A percentile compares a stretch with the other conserved stretches of the same genome.
These are phyloP conservation scores for Spisula subtruncata DNA, from an alignment of 2,888 invertebrate genomes.

Conservation along the genomic window DNA sequence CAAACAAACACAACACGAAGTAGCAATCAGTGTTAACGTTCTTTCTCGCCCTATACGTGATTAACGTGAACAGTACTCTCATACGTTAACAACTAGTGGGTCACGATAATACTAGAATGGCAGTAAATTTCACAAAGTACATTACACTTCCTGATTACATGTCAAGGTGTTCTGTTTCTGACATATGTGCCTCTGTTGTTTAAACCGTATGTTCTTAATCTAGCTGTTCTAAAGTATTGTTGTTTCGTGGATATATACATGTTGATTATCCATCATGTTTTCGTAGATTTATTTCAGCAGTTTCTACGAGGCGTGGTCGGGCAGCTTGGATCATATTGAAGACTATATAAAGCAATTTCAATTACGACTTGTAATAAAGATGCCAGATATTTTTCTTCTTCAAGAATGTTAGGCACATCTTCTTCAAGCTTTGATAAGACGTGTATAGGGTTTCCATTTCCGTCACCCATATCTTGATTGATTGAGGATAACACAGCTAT, in stretches of 20 bases:
- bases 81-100: no score
- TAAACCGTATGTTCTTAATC: background rate
- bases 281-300: background rate
- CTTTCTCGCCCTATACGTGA: background rate
- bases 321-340: background rate
- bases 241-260: background rate
- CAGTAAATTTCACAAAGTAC: background rate
- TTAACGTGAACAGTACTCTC: no score
- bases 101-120: background rate
- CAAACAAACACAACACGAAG: background rate
- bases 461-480: slow-evolving; percentile 21
- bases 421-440: background rate
- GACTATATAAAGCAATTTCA: background rate
- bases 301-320: slow-evolving; percentile 10
- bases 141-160: background rate
- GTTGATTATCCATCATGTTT: background rate
- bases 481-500: background rate
- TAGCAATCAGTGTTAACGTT: background rate
- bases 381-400: background rate
- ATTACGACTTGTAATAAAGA: background rate
- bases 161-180: background rate
- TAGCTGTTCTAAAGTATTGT: background rate
- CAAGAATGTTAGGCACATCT: background rate
- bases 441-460: background rate
- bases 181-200: slow-evolving; percentile 6